A percentile compares a stretch with the other conserved stretches of the same genome.
These are phyloP conservation scores for Axinella damicornis DNA, from an alignment of 37 sponge, comb jelly and placozoan species.

Conservation along the genomic window DNA sequence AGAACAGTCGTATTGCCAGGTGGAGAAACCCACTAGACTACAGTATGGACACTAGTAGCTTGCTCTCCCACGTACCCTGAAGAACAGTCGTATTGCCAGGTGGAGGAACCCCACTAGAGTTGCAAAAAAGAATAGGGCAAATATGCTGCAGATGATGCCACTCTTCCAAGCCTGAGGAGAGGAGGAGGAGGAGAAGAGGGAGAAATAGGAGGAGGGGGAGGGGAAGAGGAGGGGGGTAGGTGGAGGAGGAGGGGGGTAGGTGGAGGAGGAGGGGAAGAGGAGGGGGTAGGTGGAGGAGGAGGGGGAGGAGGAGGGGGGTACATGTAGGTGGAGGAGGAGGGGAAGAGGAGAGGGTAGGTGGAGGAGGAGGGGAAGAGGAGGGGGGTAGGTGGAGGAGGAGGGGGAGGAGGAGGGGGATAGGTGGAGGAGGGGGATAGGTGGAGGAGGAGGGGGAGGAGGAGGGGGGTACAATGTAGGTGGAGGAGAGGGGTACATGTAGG, in stretches of 20 bases:
- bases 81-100: constrained; percentile 66
- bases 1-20: constrained; percentile 62
- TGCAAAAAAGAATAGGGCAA: constrained; percentile 56
- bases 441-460: background rate
- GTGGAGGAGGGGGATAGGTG: background rate
- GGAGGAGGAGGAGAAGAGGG: background rate
- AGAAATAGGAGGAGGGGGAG: background rate
- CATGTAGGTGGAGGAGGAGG: background rate
- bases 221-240: background rate
- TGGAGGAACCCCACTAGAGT: constrained; percentile 68
- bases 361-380: background rate
- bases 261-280: too few relatives aligned
- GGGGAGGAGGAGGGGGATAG: background rate
- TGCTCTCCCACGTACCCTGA: constrained; percentile 72
- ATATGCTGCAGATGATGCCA: constrained; percentile 61
- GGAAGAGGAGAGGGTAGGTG: background rate
- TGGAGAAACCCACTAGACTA: constrained; percentile 81
- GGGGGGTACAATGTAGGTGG: background rate
- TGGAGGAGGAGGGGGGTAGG: too few relatives aligned
- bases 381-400: too few relatives aligned
- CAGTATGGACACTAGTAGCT: too few relatives aligned
- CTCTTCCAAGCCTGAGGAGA: constrained; percentile 34
- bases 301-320: too few relatives aligned
- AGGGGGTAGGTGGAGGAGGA: too few relatives aligned
- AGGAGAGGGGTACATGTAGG: too few relatives aligned